Evolutionary conservation across 2,797 vertebrate species (phyloP), one percentile per base, ranked within the genome.

Genomic region (Phaenicophaeus curvirostris): DNA sequence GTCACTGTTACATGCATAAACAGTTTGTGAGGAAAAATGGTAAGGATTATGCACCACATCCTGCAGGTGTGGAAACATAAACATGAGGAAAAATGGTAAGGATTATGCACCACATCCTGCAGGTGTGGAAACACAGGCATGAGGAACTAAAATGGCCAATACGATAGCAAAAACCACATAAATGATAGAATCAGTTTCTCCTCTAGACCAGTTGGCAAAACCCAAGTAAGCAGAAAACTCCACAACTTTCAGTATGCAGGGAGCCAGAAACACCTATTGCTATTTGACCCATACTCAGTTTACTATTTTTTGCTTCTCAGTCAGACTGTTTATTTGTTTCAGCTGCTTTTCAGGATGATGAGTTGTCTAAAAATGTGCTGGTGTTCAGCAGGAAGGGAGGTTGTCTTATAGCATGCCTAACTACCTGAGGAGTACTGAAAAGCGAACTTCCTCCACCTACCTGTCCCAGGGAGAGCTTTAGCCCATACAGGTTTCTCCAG

Each of bases 341-440:
- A 83, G 25, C 88, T 95, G 93, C 93, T 95, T 89, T 94, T 96
- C 73, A 94, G 95, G 86, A 97, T 97, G 97, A 96, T 53, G 1
- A 85, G 82, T 96, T 95, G 96, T 97, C 96, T 97, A 97, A 96
- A 96, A 97, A 97, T 97, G 92, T 85, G 65, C 63, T 86, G 55
- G 76, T 91, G 85, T 86, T 93, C 79, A 95, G 81, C 90, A 94
- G 85, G 83, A 93, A 92, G 58, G 27, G 50, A 42, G 54, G 20
- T 50, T 94, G 87, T 57, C 87, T 89, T 88, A 23, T 7, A 83
- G 74, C 73, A 28, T 71, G 84, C 67, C 55, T 59, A 79, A 3
- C 67, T 92, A 89, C 94, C 91, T 88, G 78, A 78, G 74, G n/a
- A 87, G 51, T 67, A 84, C 75, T 86, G 90, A 75, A 65, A 93